Percentiles rank a stretch among this genome's conserved stretches.
phyloP scores from a whole-genome alignment of 2,888 invertebrate species.

The Nephrotoma flavescens region DNA sequence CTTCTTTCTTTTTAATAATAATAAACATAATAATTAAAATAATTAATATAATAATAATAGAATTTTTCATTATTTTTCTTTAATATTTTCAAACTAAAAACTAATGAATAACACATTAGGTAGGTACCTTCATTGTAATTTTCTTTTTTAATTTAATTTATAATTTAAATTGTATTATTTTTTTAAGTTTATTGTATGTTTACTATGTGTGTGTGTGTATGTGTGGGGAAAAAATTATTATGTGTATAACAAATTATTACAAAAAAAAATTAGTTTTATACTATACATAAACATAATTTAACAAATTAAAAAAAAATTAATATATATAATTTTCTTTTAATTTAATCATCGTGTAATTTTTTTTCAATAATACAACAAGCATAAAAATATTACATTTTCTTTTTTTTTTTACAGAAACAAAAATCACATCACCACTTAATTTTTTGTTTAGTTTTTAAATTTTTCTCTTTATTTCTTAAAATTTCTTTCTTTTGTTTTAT shows the following conservation, averaged over 20 bases:
- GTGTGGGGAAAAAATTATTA: not conserved
- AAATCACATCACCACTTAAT: not conserved
- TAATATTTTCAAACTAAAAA: not conserved
- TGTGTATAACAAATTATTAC: not conserved
- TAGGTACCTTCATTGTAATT: not conserved
- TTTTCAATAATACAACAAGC: not conserved
- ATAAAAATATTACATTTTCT: not conserved
- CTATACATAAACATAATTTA: not conserved
- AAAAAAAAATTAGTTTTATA: not conserved
- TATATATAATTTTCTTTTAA: not conserved
- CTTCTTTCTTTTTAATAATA: not conserved
- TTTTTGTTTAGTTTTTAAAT: not conserved
- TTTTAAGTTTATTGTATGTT: not conserved
- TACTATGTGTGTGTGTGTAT: not conserved
- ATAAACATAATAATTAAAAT: not conserved
- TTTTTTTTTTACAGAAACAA: not conserved
- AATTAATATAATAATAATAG: not conserved
- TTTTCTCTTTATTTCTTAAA: not conserved
- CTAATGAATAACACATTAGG: conserved; percentile 3
- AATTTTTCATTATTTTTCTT: not conserved
- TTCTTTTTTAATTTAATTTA: not conserved
- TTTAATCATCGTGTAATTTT: not conserved
- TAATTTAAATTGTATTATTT: not conserved
- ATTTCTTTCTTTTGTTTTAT: not conserved
- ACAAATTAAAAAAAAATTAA: not conserved